These are phyloP conservation scores for Odocoileus hemionus DNA, from an alignment of 2,113 vertebrate species.

Conservation along the genomic window DNA sequence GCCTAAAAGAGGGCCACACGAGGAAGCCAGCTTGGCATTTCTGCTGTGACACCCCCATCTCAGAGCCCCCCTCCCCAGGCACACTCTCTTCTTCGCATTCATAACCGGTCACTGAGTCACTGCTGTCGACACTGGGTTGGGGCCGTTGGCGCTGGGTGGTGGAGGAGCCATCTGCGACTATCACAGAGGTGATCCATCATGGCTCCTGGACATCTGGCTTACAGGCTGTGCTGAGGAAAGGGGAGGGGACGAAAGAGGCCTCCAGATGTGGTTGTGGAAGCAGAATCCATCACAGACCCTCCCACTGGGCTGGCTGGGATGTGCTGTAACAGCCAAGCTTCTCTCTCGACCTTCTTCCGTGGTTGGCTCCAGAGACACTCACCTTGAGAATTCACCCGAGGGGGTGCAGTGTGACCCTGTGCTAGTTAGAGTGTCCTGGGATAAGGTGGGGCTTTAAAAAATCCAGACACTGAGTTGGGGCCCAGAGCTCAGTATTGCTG, in stretches of 20 bases:
- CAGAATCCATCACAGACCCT: rapidly evolving
- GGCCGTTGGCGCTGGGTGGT: rapidly evolving
- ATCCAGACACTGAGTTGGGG: background rate
- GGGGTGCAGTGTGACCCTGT: background rate
- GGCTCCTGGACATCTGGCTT: background rate
- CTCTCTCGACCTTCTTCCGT: rapidly evolving
- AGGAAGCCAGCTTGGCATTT: background rate
- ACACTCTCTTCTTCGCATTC: background rate
- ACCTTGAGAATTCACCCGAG: background rate
- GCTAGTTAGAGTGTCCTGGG: background rate
- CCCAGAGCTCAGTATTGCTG: too few species aligned
- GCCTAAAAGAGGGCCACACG: background rate
- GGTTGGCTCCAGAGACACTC: rapidly evolving
- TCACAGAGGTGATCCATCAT: rapidly evolving
- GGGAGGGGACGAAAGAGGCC: background rate
- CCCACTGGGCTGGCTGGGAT: background rate
- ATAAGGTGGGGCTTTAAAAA: background rate
- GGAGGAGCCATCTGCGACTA: rapidly evolving
- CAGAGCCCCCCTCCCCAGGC: rapidly evolving
- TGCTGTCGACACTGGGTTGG: background rate
- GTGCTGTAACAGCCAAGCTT: background rate
- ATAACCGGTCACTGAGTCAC: rapidly evolving
- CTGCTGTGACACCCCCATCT: background rate
- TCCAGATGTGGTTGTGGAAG: background rate
- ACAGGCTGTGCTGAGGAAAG: background rate